These are phyloP conservation scores for Melipona beecheii DNA, from an alignment of 2,888 invertebrate genomes.

Conservation along the genomic window DNA sequence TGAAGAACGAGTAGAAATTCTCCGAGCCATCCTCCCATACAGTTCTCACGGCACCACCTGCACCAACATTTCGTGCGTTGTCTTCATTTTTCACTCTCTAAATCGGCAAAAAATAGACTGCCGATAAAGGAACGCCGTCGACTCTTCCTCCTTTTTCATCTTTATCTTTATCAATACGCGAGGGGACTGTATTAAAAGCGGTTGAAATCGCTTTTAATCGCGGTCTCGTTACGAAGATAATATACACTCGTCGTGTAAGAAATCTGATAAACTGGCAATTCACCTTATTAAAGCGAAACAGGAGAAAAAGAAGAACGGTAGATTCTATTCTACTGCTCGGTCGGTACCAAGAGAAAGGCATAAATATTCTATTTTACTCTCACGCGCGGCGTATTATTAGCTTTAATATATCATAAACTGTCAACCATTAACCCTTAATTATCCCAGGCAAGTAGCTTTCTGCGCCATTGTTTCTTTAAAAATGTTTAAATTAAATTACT, in stretches of 20 bases:
- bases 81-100: conserved; percentile 26
- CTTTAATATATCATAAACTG: neutral
- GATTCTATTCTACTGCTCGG: neutral
- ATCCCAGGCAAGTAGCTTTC: neutral
- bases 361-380: neutral
- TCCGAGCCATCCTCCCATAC: neutral
- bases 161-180: conserved; percentile 24
- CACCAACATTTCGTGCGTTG: conserved; percentile 28
- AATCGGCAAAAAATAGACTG: conserved; percentile 32
- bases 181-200: conserved; percentile 15
- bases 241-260: neutral
- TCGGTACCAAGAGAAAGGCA: neutral
- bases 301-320: too few species aligned
- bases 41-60: conserved; percentile 33
- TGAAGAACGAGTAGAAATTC: conserved; percentile 6
- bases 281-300: neutral
- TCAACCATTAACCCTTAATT: neutral
- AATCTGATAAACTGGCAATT: conserved; percentile 5
- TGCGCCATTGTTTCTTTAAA: neutral
- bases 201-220: conserved; percentile 11
- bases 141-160: conserved; percentile 5
- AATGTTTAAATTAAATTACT: neutral
- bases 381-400: too few species aligned
- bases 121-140: conserved; percentile 13
- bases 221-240: neutral